Evolutionary conservation across 2,888 invertebrate genomes (phyloP), one percentile per base, ranked within the genome.

Genomic region (Amorpha juglandis): DNA sequence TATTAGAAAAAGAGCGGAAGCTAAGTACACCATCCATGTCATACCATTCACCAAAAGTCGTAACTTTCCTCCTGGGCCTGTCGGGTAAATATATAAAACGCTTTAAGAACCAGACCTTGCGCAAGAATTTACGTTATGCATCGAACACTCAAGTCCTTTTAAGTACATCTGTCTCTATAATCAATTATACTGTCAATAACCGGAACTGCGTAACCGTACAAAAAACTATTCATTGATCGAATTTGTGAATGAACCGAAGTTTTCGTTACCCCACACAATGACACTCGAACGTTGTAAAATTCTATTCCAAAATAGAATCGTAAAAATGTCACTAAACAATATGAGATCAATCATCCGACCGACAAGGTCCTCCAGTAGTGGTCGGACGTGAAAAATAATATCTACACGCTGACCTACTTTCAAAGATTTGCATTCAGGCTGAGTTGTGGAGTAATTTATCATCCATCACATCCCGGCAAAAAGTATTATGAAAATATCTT

Each of bases 361-460:
- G 85, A 85, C 80, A 82, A 87, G 81, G 82, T 83, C 80, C 81
- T 79, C 75, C 80, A 83, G 83, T 85, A 88, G 85, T 85, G 84
- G 84, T 84, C 83, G 81, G 78, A 85, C 85, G 82, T 86, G 83
- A 86, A 89, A 89, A 90, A 91, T 88, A 89, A 89, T 88, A 86
- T 84, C 82, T 80, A 80, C 77, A 74, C 70, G 76, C 80, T 91
- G 92, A 92, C 92, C 92, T 85, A 91, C 83, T 92, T 92, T 81
- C 80, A 81, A 80, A 87, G 83, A 92, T 93, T 92, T 92, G 91
- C 91, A 93, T 92, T 91, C 91, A 88, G 79, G 79, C 81, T 78
- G 78, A 78, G 82, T 82, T 74, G 80, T 42, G 19, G 58, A 58
- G 70, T 87, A 83, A 92, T 92, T 91, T 91, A 90, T 91, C 91